Conservation (phyloP, 2,113 vertebrate species). For the Chloebia gouldiae region DNA sequence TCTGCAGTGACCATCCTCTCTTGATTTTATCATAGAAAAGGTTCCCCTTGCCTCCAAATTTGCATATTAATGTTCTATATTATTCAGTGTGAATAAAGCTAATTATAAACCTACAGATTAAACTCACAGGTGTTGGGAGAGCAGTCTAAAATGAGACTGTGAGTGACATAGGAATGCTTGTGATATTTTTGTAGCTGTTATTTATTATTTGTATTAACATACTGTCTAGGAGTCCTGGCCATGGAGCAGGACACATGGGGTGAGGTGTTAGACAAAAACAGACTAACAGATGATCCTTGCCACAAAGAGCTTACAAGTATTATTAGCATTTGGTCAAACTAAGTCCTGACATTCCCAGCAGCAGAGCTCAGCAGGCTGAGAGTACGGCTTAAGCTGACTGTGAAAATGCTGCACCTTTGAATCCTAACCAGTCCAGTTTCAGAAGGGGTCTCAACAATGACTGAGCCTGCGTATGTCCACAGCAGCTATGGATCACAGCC, state of each 20-base stretch:
- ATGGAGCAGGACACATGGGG: neutral
- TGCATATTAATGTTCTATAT: neutral
- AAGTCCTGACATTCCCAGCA: conserved; percentile 12
- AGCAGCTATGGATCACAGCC: neutral
- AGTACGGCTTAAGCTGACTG: neutral
- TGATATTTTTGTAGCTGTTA: conserved; percentile 61
- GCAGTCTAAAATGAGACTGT: conserved; percentile 40
- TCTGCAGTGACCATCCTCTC: neutral
- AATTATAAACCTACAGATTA: neutral
- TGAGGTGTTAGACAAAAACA: conserved; percentile 58
- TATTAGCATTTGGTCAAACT: conserved; percentile 41
- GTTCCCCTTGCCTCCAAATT: neutral
- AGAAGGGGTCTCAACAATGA: neutral
- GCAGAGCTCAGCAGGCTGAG: neutral
- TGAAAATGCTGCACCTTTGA: neutral
- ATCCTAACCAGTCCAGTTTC: neutral
- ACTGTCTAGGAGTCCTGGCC: conserved; percentile 47
- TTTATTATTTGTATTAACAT: conserved; percentile 58
- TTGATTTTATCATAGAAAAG: neutral
- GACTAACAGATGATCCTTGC: conserved; percentile 42
- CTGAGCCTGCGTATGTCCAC: neutral
- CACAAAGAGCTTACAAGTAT: conserved; percentile 25
- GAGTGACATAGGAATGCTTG: conserved; percentile 19
- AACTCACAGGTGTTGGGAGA: neutral
- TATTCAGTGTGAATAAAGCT: neutral